A percentile compares a stretch with the other conserved stretches of the same genome.
Conservation (phyloP, 1,140 invertebrate species). For the Eulimnadia texana region DNA sequence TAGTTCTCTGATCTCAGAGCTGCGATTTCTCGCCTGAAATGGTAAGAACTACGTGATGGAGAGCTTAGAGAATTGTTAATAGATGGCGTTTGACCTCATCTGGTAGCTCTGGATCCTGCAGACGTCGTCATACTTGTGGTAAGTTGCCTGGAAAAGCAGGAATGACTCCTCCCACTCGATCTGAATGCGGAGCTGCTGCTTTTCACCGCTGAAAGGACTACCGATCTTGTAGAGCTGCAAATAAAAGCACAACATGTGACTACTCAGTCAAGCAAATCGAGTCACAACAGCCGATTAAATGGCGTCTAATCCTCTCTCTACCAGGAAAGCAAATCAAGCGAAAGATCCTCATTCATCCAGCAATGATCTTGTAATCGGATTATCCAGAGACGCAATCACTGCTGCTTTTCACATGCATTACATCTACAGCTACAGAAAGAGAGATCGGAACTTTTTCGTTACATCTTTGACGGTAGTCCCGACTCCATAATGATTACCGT, state of each 20-base stretch:
- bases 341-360: too few species aligned
- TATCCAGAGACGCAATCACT: too few species aligned
- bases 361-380: too few species aligned
- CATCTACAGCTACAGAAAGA: too few species aligned
- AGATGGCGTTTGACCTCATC: constrained; percentile 44
- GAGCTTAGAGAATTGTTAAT: neutral
- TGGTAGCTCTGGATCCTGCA: constrained; percentile 69
- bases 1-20: constrained; percentile 74
- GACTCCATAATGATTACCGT: constrained; percentile 74
- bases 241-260: neutral
- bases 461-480: constrained; percentile 60
- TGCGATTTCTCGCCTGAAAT: constrained; percentile 56
- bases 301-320: too few species aligned
- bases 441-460: too few species aligned
- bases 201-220: constrained; percentile 36
- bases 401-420: too few species aligned
- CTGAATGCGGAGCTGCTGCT: constrained; percentile 58
- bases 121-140: constrained; percentile 75
- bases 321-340: too few species aligned
- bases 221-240: constrained; percentile 1
- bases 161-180: constrained; percentile 76
- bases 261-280: neutral
- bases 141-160: constrained; percentile 67
- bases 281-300: too few species aligned
- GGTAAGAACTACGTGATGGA: neutral